Evolutionary conservation across 2,888 invertebrate genomes (phyloP).

Genomic region (Salticus scenicus): DNA sequence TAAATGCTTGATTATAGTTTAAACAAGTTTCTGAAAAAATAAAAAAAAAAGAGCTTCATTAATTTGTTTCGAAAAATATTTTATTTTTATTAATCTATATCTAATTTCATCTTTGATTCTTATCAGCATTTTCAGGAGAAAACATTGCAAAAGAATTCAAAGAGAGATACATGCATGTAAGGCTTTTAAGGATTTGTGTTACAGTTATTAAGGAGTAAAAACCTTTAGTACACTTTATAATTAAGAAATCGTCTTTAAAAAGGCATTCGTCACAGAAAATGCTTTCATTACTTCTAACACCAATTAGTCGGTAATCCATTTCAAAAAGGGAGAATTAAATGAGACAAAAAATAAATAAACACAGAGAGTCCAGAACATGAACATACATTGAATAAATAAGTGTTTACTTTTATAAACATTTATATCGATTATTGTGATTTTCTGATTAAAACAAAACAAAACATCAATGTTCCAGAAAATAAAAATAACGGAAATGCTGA

Average conservation of each 20-base stretch:
- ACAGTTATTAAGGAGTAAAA: too few relatives aligned
- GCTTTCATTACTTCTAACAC: background rate
- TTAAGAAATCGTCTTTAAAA: background rate
- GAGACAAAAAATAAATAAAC: background rate
- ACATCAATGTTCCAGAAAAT: background rate
- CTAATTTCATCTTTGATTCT: too few relatives aligned
- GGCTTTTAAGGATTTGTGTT: too few relatives aligned
- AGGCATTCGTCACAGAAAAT: background rate
- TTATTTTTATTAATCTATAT: too few relatives aligned
- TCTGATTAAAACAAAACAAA: background rate
- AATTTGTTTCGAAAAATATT: too few relatives aligned
- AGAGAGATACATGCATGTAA: too few relatives aligned
- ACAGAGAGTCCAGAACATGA: background rate
- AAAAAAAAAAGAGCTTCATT: too few relatives aligned
- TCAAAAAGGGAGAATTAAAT: background rate
- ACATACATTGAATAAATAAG: background rate
- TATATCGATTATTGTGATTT: background rate
- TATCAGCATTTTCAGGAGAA: too few relatives aligned
- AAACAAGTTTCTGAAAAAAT: too few relatives aligned
- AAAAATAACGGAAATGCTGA: background rate
- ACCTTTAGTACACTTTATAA: too few relatives aligned
- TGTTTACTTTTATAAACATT: background rate
- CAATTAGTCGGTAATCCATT: background rate
- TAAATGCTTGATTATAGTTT: too few relatives aligned
- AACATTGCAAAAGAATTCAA: too few relatives aligned